Evolutionary conservation across 2,113 vertebrate species (phyloP).

Genomic region (Lasiurus borealis): DNA sequence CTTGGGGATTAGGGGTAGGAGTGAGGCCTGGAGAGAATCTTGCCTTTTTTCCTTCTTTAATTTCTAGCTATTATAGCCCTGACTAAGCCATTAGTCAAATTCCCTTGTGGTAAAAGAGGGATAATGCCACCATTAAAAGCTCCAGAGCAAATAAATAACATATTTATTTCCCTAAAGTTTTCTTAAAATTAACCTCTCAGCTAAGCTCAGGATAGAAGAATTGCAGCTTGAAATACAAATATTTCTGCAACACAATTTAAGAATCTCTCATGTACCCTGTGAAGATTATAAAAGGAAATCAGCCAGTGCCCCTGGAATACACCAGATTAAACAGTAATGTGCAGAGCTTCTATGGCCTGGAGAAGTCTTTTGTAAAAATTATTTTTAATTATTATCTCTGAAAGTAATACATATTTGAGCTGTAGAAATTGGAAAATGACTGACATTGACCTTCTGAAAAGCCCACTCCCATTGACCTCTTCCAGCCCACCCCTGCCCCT

Average conservation of each 20-base stretch:
- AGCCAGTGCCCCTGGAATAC: not conserved
- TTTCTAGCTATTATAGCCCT: conserved; percentile 20
- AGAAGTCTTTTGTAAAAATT: conserved; percentile 1
- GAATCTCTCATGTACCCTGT: not conserved
- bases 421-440: no score
- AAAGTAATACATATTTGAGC: no score
- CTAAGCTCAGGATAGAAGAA: not conserved
- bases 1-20: not conserved
- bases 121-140: conserved; percentile 43
- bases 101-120: conserved; percentile 7
- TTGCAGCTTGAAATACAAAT: conserved; percentile 13
- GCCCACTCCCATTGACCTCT: no score
- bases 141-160: conserved; percentile 56
- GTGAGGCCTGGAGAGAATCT: not conserved
- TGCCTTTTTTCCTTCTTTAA: not conserved
- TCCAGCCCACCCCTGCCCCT: no score
- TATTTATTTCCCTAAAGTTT: conserved; percentile 55
- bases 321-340: conserved; percentile 17
- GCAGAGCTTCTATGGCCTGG: not conserved
- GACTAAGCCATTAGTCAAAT: conserved; percentile 28
- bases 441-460: no score
- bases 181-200: conserved; percentile 9
- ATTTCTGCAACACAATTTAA: conserved; percentile 23
- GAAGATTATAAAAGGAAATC: conserved; percentile 41
- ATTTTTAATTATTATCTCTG: no score